These are phyloP conservation scores for Rosalia funebris DNA, from an alignment of 2,888 invertebrate species.

Conservation along the genomic window DNA sequence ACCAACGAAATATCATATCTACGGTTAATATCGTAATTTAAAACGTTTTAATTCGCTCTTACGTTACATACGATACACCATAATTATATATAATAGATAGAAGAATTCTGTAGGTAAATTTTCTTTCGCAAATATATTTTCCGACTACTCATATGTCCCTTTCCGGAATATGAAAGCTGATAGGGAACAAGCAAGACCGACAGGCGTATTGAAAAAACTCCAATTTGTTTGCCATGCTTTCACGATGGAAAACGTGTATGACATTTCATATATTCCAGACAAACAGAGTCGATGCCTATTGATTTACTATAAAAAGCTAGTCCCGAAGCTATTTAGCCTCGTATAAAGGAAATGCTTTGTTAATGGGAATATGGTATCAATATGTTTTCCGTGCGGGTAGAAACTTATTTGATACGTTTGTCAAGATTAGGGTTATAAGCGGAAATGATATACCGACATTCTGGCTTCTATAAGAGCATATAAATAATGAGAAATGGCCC, in stretches of 20 bases:
- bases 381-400: background rate
- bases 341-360: background rate
- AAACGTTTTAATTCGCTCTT: too few species aligned
- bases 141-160: too few species aligned
- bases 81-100: too few species aligned
- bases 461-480: background rate
- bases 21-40: too few species aligned
- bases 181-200: too few species aligned
- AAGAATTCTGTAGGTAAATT: too few species aligned
- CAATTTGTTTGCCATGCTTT: conserved; percentile 6
- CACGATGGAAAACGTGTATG: background rate
- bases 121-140: too few species aligned
- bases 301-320: background rate
- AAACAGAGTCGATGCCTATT: background rate
- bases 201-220: too few species aligned
- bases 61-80: too few species aligned
- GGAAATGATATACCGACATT: background rate
- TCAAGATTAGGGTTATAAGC: conserved; percentile 9
- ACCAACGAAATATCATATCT: too few species aligned
- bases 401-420: conserved; percentile 1
- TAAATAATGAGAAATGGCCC: conserved; percentile 8
- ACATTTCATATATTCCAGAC: background rate
- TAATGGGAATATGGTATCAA: background rate
- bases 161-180: too few species aligned
- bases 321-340: background rate